Evolutionary conservation across 2,113 vertebrate species (phyloP), one percentile per base, ranked within the genome.

Genomic region (Geococcyx californianus): DNA sequence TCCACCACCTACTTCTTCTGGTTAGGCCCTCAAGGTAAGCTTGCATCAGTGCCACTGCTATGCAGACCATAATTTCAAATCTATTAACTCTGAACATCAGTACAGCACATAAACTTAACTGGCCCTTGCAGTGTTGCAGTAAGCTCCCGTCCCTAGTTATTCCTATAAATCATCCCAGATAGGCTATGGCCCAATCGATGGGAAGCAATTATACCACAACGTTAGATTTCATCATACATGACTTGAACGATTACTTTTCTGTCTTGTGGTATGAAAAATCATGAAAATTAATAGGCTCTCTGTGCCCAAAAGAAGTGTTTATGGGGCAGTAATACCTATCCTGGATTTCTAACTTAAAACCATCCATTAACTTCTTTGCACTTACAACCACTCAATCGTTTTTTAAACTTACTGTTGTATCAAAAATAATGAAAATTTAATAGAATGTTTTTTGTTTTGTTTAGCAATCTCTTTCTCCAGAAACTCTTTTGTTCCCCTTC

Each of bases 91-190:
- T 59, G 88, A 95, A 70, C 96, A 96, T 67, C 84, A 56, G 95
- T 66, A 74, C 59, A 91, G 87, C 68, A 85, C 92, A 96, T 89
- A 94, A 97, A 96, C 96, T 84, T 81, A 66, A 59, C 66, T 38
- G 93, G 91, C 83, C 87, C 85, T 90, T 58, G 90, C 91, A 54
- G 56, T 88, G 74, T 66, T 85, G 74, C 87, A 81, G 49, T 44
- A 52, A 97, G 96, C 24, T 80, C 69, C 93, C 56, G 93, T 68
- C 74, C 89, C 76, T 78, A 2, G 33, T 66, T 91, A 87, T 86
- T 94, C 87, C 96, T 95, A 97, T 98, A 97, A 98, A 98, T 98
- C 98, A 98, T 23, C 33, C 13, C 64, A 55, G 88, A 95, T 91
- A 69, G 95, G 85, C 93, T 81, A 78, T 90, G 84, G 89, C 87